Conservation (phyloP, 2,888 invertebrate genomes). For the Lycophotia porphyrea region DNA sequence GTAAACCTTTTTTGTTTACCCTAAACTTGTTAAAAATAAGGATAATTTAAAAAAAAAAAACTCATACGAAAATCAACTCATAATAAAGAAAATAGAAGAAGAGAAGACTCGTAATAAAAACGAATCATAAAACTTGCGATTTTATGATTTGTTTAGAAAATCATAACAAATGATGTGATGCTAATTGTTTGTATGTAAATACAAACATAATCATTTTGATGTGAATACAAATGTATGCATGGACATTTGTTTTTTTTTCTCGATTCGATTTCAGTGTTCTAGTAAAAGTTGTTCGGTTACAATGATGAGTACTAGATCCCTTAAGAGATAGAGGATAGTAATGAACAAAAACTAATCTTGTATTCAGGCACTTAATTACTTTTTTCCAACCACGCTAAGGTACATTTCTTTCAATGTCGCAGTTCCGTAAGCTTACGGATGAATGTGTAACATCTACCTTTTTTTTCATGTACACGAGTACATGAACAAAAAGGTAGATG, state of each 20-base stretch:
- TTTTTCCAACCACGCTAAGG: not conserved
- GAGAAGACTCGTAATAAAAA: too few species aligned
- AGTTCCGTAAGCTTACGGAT: constrained; percentile 1
- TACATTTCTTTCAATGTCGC: not conserved
- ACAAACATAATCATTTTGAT: too few species aligned
- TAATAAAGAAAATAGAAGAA: too few species aligned
- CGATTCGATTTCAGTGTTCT: not conserved
- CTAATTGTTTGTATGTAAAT: too few species aligned
- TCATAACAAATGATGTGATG: too few species aligned
- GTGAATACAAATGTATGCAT: not conserved
- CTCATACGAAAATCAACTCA: too few species aligned
- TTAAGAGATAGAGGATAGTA: not conserved
- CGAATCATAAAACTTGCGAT: too few species aligned
- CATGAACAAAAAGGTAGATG: too few species aligned
- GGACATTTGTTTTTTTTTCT: not conserved
- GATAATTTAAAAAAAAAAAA: too few species aligned
- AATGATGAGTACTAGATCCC: not conserved
- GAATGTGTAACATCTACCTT: not conserved
- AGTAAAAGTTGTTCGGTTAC: too few species aligned
- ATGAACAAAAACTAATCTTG: not conserved
- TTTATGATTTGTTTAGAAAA: too few species aligned
- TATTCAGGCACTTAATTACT: not conserved
- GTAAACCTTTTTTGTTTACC: not conserved
- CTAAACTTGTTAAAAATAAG: not conserved
- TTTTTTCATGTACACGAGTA: constrained; percentile 9